Evolutionary conservation across 2,113 vertebrate genomes (phyloP), one percentile per base, ranked within the genome.

Genomic region (Leucopsar rothschildi): DNA sequence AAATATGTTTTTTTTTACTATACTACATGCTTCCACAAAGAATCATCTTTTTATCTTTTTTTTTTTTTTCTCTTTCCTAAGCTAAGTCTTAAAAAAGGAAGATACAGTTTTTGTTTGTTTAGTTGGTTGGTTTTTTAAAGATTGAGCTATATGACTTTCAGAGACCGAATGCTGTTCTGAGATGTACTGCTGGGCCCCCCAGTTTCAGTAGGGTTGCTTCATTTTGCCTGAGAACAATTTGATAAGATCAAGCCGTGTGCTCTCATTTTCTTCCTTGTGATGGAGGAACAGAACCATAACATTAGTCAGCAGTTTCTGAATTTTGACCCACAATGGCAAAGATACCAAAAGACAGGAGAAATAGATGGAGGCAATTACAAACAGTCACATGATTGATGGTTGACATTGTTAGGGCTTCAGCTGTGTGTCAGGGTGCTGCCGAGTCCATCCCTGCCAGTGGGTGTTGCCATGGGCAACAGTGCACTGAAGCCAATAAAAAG

Each of bases 311-410:
- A 98, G 83, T 98, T 98, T 97, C 96, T 95, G 96, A 96, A 96
- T 98, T 97, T 93, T 97, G 97, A 98, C 96, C 97, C 94, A 94
- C 97, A 97, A 96, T 96, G 92, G 94, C 93, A 97, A 95, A 98
- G 97, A 97, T 97, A 98, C 91, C 60, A 13, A 22, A 68, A 97
- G 98, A 98, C 98, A 98, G 96, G 96, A 96, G 91, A 98, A 98
- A 98, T 98, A 98, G 97, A 98, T 98, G 97, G 97, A 97, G 97
- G 98, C 97, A 98, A 98, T 98, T 98, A 98, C 95, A 97, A 98
- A 94, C 93, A 97, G 97, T 95, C 82, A 61, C 39, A 97, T 98
- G 98, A 98, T 98, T 95, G 98, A 98, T 98, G 97, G 98, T 97
- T 98, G 98, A 98, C 98, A 98, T 97, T 98, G 98, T 98, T 97